Percentiles rank a stretch among this genome's conserved stretches.
Evolutionary conservation across 2,888 invertebrate species (phyloP).

Genomic region (Cryptosula pallasiana): DNA sequence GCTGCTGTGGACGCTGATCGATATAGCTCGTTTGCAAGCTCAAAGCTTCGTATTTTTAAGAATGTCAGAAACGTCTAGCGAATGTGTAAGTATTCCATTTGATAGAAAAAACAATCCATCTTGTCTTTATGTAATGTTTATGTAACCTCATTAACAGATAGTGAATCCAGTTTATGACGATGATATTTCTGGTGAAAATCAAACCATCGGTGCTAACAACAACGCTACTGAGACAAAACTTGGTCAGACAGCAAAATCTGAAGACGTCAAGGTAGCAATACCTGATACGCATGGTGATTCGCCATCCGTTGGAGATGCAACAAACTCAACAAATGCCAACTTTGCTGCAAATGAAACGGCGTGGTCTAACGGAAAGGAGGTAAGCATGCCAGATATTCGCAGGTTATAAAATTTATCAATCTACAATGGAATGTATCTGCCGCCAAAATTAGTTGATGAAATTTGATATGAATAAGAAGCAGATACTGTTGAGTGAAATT

Average conservation of each 20-base stretch:
- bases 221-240: not conserved
- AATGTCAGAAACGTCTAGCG: too few relatives aligned
- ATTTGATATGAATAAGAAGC: too few relatives aligned
- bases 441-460: too few relatives aligned
- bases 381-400: not conserved
- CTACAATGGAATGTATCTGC: too few relatives aligned
- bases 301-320: not conserved
- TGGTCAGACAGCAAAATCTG: not conserved
- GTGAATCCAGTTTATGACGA: constrained; percentile 14
- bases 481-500: too few relatives aligned
- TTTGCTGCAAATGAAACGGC: not conserved
- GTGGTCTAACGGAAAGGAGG: not conserved
- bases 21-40: too few relatives aligned
- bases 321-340: not conserved
- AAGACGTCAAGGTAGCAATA: not conserved
- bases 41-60: too few relatives aligned
- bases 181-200: not conserved
- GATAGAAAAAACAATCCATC: too few relatives aligned
- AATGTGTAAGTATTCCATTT: too few relatives aligned
- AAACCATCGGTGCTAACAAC: not conserved
- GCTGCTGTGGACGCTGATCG: too few relatives aligned
- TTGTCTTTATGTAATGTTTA: too few relatives aligned
- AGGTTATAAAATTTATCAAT: too few relatives aligned
- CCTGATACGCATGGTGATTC: not conserved
- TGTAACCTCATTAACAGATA: not conserved